phyloP scores from a whole-genome alignment of 2,797 vertebrate species.

The Myotis planiceps region DNA sequence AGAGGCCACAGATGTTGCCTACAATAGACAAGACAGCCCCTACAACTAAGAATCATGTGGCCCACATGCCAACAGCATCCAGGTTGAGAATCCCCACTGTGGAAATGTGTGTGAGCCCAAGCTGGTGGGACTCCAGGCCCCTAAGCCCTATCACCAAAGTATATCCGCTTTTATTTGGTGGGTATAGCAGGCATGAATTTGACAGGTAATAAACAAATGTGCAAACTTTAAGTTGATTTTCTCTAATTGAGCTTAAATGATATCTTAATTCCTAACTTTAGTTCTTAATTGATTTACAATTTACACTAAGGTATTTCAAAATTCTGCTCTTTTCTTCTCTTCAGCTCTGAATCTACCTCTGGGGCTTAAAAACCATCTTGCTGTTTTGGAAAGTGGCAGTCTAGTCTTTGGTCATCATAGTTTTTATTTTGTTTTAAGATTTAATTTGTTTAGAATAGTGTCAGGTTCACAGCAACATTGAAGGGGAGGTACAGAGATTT shows the following conservation, averaged over 20 bases:
- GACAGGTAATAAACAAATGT: background rate
- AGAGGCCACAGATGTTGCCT: background rate
- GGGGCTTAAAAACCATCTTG: background rate
- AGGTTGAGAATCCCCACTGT: background rate
- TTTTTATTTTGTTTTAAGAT: background rate
- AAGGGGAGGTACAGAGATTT: background rate
- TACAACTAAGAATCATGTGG: background rate
- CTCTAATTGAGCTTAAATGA: background rate
- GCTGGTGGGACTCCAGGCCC: background rate
- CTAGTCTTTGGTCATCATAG: background rate
- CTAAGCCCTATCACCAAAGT: background rate
- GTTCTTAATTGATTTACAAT: background rate
- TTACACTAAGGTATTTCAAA: background rate
- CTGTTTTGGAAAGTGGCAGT: background rate
- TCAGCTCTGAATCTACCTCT: background rate
- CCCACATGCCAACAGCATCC: too few species aligned
- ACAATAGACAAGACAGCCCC: accelerated
- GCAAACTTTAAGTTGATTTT: background rate
- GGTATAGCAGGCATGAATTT: background rate
- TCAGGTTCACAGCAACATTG: background rate
- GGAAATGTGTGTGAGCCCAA: background rate
- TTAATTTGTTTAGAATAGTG: background rate
- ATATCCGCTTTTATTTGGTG: background rate
- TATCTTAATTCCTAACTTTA: background rate
- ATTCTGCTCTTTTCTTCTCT: background rate